phyloP scores from a whole-genome alignment of 2,888 invertebrate genomes.

The Palloptera scutellata region DNA sequence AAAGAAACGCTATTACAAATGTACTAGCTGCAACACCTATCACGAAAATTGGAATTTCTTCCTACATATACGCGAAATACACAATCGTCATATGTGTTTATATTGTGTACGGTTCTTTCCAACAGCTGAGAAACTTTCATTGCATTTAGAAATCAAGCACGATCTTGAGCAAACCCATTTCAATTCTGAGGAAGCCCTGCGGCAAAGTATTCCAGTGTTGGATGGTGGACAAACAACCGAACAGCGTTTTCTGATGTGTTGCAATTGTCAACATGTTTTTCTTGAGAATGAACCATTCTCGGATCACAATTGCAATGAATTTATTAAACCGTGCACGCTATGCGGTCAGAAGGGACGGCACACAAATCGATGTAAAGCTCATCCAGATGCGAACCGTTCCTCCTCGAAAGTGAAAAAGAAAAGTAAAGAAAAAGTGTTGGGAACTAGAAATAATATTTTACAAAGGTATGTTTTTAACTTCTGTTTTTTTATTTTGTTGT shows the following conservation, averaged over 20 bases:
- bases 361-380: slow-evolving; percentile 57
- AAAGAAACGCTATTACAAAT: slow-evolving; percentile 75
- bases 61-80: slow-evolving; percentile 83
- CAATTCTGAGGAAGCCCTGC: slow-evolving; percentile 74
- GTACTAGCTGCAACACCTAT: slow-evolving; percentile 83
- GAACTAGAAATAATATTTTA: background rate
- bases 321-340: slow-evolving; percentile 58
- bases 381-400: slow-evolving; percentile 47
- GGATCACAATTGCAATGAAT: slow-evolving; percentile 72
- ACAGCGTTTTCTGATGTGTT: slow-evolving; percentile 79
- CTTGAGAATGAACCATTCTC: slow-evolving; percentile 79
- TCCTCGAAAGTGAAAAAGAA: slow-evolving; percentile 45
- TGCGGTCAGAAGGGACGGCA: slow-evolving; percentile 63
- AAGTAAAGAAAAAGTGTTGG: slow-evolving; percentile 27
- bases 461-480: slow-evolving; percentile 8
- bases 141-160: slow-evolving; percentile 81
- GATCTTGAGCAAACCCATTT: slow-evolving; percentile 77
- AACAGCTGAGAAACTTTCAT: slow-evolving; percentile 78
- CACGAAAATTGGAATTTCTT: slow-evolving; percentile 89
- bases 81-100: slow-evolving; percentile 82
- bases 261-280: slow-evolving; percentile 81
- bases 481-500: too few relatives aligned
- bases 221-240: slow-evolving; percentile 57
- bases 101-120: slow-evolving; percentile 86
- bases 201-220: slow-evolving; percentile 67